Evolutionary conservation across 92 coral and sea anemone species (phyloP).

Genomic region (Palythoa grandis): DNA sequence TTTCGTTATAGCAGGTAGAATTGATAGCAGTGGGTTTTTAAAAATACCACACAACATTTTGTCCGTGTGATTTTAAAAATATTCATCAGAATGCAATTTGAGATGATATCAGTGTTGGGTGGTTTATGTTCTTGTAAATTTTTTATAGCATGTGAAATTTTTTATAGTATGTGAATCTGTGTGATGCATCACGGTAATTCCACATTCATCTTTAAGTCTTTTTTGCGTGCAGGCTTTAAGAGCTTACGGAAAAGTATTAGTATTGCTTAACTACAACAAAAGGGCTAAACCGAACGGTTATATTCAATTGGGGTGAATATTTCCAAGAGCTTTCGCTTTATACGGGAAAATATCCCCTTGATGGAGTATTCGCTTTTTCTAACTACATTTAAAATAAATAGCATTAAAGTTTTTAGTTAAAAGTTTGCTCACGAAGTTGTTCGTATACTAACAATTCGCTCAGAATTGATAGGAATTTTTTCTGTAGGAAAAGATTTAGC

Average conservation of each 20-base stretch:
- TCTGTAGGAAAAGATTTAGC: neutral
- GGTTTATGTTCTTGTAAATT: neutral
- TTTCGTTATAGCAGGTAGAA: neutral
- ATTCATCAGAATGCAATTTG: conserved; percentile 12
- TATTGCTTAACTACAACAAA: conserved; percentile 27
- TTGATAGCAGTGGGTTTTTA: neutral
- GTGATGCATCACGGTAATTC: conserved; percentile 2
- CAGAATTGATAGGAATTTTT: neutral
- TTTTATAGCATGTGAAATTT: neutral
- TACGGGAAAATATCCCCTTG: neutral
- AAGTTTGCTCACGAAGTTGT: neutral
- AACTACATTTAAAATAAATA: neutral
- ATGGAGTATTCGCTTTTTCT: neutral
- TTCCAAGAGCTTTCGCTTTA: conserved; percentile 7
- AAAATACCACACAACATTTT: neutral
- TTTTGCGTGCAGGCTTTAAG: conserved; percentile 46
- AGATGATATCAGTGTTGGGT: conserved; percentile 31
- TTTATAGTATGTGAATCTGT: neutral
- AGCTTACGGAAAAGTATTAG: conserved; percentile 3
- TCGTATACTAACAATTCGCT: neutral
- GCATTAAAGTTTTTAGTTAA: neutral
- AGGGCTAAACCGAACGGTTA: conserved; percentile 17
- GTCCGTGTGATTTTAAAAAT: conserved; percentile 5
- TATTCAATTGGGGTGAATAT: conserved; percentile 19
- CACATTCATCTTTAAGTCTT: neutral